These are phyloP conservation scores for Carabus problematicus DNA, from an alignment of 2,888 invertebrate species.

Conservation along the genomic window DNA sequence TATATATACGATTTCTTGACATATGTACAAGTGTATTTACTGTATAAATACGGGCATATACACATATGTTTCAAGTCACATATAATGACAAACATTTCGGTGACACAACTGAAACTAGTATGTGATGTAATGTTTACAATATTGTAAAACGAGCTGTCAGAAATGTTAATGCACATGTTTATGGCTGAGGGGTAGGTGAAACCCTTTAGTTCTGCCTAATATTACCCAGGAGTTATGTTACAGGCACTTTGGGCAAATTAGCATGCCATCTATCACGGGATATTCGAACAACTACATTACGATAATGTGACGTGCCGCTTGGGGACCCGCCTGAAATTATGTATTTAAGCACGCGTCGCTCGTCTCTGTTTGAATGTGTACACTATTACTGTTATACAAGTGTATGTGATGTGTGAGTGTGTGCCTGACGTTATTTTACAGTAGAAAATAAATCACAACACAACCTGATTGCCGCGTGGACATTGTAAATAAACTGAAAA, in stretches of 20 bases:
- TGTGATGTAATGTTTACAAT: constrained; percentile 16
- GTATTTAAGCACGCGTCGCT: constrained; percentile 11
- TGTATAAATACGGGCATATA: too few relatives aligned
- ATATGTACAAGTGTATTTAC: too few relatives aligned
- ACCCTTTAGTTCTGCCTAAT: constrained; percentile 41
- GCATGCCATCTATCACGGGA: constrained; percentile 42
- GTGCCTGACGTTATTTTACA: not conserved
- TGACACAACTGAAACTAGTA: not conserved
- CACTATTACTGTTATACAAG: too few relatives aligned
- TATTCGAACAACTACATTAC: constrained; percentile 43
- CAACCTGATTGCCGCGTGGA: too few relatives aligned
- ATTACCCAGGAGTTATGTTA: constrained; percentile 41
- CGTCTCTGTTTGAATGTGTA: not conserved
- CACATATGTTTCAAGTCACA: too few relatives aligned
- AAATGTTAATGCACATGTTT: constrained; percentile 39
- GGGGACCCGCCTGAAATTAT: constrained; percentile 38
- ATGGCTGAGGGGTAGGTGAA: constrained; percentile 14
- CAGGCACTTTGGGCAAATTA: constrained; percentile 43
- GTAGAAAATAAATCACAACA: too few relatives aligned
- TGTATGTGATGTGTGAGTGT: not conserved
- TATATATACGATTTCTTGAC: too few relatives aligned
- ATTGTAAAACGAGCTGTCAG: constrained; percentile 40
- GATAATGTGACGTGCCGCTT: constrained; percentile 37
- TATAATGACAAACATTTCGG: too few relatives aligned
- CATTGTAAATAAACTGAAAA: too few relatives aligned